These are phyloP conservation scores for Cheilosia variabilis DNA, from an alignment of 2,888 invertebrate species.

Conservation along the genomic window DNA sequence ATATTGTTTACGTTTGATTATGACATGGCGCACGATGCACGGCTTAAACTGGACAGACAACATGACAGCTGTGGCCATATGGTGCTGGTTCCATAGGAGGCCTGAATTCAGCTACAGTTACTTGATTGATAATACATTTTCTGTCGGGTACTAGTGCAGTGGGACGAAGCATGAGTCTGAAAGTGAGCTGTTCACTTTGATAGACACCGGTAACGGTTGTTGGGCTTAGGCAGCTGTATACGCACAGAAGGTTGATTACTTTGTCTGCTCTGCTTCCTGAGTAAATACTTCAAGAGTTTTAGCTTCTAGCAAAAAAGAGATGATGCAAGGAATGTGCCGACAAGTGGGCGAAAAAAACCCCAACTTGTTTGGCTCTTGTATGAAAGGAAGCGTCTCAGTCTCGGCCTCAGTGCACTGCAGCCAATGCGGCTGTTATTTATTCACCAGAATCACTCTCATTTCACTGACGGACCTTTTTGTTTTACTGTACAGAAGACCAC, in stretches of 20 bases:
- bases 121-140: background rate
- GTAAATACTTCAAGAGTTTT: too few relatives aligned
- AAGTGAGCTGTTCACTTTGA: slow-evolving; percentile 1
- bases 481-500: slow-evolving; percentile 9
- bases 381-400: too few relatives aligned
- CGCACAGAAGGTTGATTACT: background rate
- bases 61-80: slow-evolving; percentile 54
- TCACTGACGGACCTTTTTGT: background rate
- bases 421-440: too few relatives aligned
- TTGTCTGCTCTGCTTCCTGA: background rate
- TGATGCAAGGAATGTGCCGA: too few relatives aligned
- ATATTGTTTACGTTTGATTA: slow-evolving; percentile 37
- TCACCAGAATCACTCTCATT: too few relatives aligned
- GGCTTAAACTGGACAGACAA: slow-evolving; percentile 45
- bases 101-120: background rate
- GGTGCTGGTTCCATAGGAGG: background rate
- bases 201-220: background rate
- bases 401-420: too few relatives aligned
- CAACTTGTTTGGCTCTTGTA: too few relatives aligned
- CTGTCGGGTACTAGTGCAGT: background rate
- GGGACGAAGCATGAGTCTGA: background rate
- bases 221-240: background rate
- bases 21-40: slow-evolving; percentile 10
- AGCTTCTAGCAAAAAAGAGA: too few relatives aligned
- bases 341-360: too few relatives aligned